Evolutionary conservation across 2,797 vertebrate species (phyloP), one percentile per base, ranked within the genome.

Genomic region (Mormyrus proboscirostris): DNA sequence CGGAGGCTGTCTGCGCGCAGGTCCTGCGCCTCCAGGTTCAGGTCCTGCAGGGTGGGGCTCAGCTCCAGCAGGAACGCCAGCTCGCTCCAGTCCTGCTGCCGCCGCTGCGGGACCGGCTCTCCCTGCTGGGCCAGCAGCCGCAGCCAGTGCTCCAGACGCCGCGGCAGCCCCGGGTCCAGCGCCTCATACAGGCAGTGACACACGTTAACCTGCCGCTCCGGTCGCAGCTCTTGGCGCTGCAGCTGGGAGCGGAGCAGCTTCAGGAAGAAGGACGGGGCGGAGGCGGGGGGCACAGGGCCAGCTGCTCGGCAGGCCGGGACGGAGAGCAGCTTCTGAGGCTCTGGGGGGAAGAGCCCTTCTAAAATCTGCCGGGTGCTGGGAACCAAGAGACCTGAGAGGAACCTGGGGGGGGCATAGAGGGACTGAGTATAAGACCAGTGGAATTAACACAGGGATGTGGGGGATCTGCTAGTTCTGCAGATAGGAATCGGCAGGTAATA

Each of bases 171-270:
- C 0, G 90, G 83, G 89, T 93, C 93, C 76, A 91, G 91, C 7
- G 93, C 92, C 76, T 93, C 93, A n/a, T 93, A 93, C 6, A 93
- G 92, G 88, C 93, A 93, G 90, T 93, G 92, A 53, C 92, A 93
- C 10, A 91, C 89, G 25, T 93, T 93, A 19, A 93, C 89, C 85
- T 93, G 91, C 55, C 93, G 90, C 90, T 93, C 93, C 0, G 92
- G 89, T 16, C 88, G 86, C 29, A 93, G 90, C 33, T 84, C 87
- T 12, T 65, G 44, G 53, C 86, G 90, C 49, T 87, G 88, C 51
- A 93, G 92, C 90, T 93, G 93, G 1, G 92, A 89, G 22, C 90
- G 90, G 44, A 93, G 91, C 85, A 93, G 89, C 49, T 55, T 88
- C 87, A 93, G 88, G 10, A 92, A 84, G 55, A 91, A 92, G 19